Evolutionary conservation across 1,140 invertebrate genomes (phyloP), one percentile per base, ranked within the genome.

Genomic region (Eupristina koningsbergeri): DNA sequence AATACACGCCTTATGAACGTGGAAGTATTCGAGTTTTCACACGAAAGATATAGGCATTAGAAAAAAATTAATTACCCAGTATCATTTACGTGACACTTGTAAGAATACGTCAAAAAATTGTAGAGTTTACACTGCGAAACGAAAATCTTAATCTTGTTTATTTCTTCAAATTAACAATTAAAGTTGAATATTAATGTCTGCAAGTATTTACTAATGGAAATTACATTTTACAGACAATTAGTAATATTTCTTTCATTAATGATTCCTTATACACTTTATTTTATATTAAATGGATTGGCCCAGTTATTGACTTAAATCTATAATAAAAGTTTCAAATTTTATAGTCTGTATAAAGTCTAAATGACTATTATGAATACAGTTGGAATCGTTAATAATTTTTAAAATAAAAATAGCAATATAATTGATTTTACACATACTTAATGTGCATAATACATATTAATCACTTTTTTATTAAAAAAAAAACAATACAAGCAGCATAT

Each of bases 101-200:
- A 11, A 31, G 19, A n/a, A 41, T 41, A 53, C 11, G 15, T 80
- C 69, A 13, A 17, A 39, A 36, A 45, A 34, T 58, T 71, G 47
- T 81, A 81, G 69, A 41, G 39, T 61, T 61, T 81, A 63, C 63
- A 58, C 58, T 69, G 64, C 63, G 58, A 80, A 53, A 69, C 39
- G 39, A 45, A 85, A 53, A 75, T 34, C 67, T 84, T 84, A 36
- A 71, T 80, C 41, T 74, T 82, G 77, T 36, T 81, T 75, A 22
- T 50, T 63, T 58, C 53, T 58, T 22, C 53, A 13, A 77, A 78
- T 73, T 73, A 81, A 80, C 75, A 31, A 61, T 78, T 63, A 50
- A 50, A 63, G 64, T 36, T 79, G 58, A 64, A n/a, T 78, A 64
- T 64, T 34, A 3, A 15, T 39, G 29, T 77, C 34, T 39, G 19